Evolutionary conservation across 2,888 invertebrate species (phyloP), one percentile per base, ranked within the genome.

Genomic region (Meganola albula): DNA sequence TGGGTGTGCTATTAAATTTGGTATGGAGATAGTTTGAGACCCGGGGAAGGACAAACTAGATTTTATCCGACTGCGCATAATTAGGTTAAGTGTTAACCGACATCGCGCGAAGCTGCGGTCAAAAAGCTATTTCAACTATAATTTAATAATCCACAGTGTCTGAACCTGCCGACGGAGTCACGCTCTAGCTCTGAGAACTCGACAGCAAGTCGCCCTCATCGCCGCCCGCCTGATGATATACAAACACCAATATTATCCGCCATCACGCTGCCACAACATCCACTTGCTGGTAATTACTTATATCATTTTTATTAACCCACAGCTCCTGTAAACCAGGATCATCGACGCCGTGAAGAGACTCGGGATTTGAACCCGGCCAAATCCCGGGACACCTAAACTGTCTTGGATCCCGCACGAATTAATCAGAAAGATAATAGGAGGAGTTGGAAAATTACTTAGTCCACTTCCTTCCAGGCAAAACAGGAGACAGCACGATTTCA

Each of bases 81-180:
- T n/a, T n/a, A n/a, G n/a, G n/a, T n/a, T n/a, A n/a, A n/a, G n/a
- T n/a, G n/a, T n/a, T n/a, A n/a, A n/a, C n/a, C n/a, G n/a, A n/a
- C n/a, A n/a, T n/a, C n/a, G n/a, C n/a, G n/a, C n/a, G n/a, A n/a
- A n/a, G n/a, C n/a, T n/a, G n/a, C n/a, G n/a, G n/a, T n/a, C n/a
- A n/a, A n/a, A 24, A 24, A 11, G 2, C 11, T 4, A 11, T 24
- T 7, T 16, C 7, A 4, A 16, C 16, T 4, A 16, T 7, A 5
- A 16, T 21, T 13, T 8, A 9, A 10, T 28, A 9, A 23, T 11
- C 16, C 74, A 1, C 83, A 96, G 96, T 94, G 96, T 53, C 87
- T 97, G 63, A 94, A 97, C 79, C 90, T 97, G 65, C 91, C 91
- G 44, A 90, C 91, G 63, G 95, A 94, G 65, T 92, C 93, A 4